These are phyloP conservation scores for Corythornis vintsioides DNA, from an alignment of 2,113 vertebrate genomes.

Conservation along the genomic window DNA sequence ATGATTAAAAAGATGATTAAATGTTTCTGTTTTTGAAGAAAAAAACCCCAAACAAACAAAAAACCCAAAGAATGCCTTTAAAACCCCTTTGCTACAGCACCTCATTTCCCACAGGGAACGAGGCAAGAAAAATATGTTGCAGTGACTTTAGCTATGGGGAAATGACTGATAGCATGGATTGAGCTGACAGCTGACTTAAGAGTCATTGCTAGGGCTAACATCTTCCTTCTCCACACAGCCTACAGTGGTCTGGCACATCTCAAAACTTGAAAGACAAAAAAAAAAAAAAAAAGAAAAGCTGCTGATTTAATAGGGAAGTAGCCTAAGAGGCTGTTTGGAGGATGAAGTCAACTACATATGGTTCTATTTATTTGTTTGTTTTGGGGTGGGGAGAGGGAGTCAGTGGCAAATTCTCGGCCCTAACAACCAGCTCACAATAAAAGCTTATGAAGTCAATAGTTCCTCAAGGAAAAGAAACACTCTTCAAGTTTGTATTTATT, in stretches of 20 bases:
- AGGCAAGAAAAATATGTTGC: slow-evolving; percentile 16
- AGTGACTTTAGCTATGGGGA: not conserved
- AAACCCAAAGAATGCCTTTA: not conserved
- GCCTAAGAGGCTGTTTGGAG: slow-evolving; percentile 32
- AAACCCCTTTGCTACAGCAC: not conserved
- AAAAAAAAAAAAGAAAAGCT: not conserved
- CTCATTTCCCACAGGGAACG: not conserved
- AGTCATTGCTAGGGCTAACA: not conserved
- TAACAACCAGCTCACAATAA: slow-evolving; percentile 59
- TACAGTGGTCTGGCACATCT: slow-evolving; percentile 34
- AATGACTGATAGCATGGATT: not conserved
- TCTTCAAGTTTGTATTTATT: slow-evolving; percentile 44
- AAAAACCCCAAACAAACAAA: not conserved
- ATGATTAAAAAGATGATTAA: slow-evolving; percentile 30
- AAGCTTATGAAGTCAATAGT: slow-evolving; percentile 32
- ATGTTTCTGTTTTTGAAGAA: slow-evolving; percentile 8
- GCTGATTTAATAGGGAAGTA: slow-evolving; percentile 55
- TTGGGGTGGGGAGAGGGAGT: slow-evolving; percentile 56
- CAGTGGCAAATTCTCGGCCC: slow-evolving; percentile 58
- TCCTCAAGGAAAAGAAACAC: slow-evolving; percentile 33
- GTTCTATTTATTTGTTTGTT: slow-evolving; percentile 68
- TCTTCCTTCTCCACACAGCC: not conserved
- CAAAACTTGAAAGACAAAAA: not conserved
- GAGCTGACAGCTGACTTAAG: not conserved
- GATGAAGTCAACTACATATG: slow-evolving; percentile 61